A percentile compares a stretch with the other conserved stretches of the same genome.
Evolutionary conservation across 2,888 invertebrate species (phyloP).

Genomic region (Mythimna vitellina): DNA sequence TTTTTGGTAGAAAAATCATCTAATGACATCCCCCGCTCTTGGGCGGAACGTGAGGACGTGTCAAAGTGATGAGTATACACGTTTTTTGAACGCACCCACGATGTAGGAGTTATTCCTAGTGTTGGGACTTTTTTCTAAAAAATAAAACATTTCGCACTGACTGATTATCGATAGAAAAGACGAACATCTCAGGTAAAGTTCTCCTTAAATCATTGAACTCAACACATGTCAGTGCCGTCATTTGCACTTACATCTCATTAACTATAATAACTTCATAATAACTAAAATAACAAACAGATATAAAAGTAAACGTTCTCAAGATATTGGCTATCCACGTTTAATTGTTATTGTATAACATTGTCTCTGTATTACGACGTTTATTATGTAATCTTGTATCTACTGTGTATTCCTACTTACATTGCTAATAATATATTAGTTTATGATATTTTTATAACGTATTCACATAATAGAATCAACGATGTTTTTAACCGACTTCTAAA

Average conservation of each 20-base stretch:
- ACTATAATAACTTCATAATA: neutral
- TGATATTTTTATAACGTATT: slow-evolving; percentile 32
- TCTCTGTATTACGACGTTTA: slow-evolving; percentile 27
- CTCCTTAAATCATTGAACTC: neutral
- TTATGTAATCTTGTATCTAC: slow-evolving; percentile 45
- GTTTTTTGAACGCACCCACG: too few species aligned
- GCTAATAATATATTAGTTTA: slow-evolving; percentile 25
- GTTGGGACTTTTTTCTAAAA: too few species aligned
- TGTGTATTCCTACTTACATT: slow-evolving; percentile 13
- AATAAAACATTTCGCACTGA: too few species aligned
- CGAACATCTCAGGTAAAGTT: neutral
- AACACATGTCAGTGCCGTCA: neutral
- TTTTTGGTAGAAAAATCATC: too few species aligned
- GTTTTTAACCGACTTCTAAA: too few species aligned
- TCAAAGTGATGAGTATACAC: too few species aligned
- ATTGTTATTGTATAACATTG: slow-evolving; percentile 56
- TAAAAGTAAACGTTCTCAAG: slow-evolving; percentile 17
- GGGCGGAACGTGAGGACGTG: too few species aligned
- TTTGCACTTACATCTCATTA: neutral
- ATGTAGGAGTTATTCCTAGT: too few species aligned
- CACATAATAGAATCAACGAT: slow-evolving; percentile 9
- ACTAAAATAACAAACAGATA: slow-evolving; percentile 14
- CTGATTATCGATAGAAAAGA: too few species aligned
- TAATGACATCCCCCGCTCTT: too few species aligned
- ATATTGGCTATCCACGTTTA: slow-evolving; percentile 53